Base-by-base conservation (phyloP, 1,140 invertebrate species). In the Conopomorpha cramerella region DNA sequence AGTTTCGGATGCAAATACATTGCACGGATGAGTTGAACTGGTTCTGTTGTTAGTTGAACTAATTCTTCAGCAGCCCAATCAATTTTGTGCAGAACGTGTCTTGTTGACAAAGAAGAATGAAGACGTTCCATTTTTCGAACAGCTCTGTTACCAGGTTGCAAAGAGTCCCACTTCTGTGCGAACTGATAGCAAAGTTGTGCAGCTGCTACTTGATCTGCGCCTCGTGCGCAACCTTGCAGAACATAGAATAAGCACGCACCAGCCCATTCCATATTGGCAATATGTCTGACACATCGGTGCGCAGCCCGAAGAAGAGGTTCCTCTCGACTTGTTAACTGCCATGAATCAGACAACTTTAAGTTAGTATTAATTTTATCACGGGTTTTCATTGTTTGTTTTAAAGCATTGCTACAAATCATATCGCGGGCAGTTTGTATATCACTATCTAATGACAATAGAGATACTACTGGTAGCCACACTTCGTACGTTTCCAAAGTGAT, bases 131-230 rank as follows among this genome's bases (percentile, higher is more conserved):
- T 78, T 56, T 82, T 67, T 47, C 74, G 38, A 23, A 72, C 52
- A 43, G 67, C 56, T 37, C 74, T 46, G 70, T 70, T 71, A 16
- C 68, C 62, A 14, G 78, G 60, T 62, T 81, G 68, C 19, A 74
- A 42, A 38, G 80, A 55, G 11, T 74, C 61, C 55, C 76, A 71
- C n/a, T 65, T 44, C 37, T 76, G 79, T 15, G 79, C 72, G 57
- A 81, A 84, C 45, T 82, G 81, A 49, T 79, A 84, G 42, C 81
- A 82, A 38, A 83, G 67, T 34, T 80, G 78, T 14, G 78, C 76
- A 8, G 81, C 81, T 30, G 81, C 80, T 4, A 84, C 80, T 59
- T 83, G 81, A 55, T 84, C 82, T 8, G 80, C 81, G 2, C 82
- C 82, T 33, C 61, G 56, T 10, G 64, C 49, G 45, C 68, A 73